phyloP scores from a whole-genome alignment of 2,113 vertebrate species.

The Heliornis fulica region DNA sequence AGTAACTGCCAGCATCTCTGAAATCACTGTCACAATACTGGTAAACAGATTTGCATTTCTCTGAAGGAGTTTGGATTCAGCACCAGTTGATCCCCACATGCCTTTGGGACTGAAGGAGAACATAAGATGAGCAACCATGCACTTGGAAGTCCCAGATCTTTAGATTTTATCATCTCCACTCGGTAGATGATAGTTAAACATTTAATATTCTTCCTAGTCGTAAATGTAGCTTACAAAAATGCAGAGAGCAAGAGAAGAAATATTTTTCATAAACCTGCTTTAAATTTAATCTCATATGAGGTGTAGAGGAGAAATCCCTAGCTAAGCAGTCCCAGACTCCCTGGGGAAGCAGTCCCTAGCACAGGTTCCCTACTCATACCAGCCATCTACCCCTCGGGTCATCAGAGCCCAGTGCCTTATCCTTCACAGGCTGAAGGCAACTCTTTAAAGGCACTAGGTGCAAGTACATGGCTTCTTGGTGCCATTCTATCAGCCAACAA shows the following conservation, averaged over 20 bases:
- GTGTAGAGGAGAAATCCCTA: not conserved
- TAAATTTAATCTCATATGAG: not conserved
- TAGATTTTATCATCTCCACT: not conserved
- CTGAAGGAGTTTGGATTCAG: not conserved
- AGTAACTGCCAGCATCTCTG: not conserved
- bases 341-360: not conserved
- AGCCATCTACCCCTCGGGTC: not conserved
- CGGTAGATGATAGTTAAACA: not conserved
- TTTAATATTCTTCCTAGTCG: not conserved
- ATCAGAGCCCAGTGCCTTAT: not conserved
- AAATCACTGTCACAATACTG: not conserved
- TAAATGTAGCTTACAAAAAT: not conserved
- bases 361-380: not conserved
- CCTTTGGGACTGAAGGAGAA: not conserved
- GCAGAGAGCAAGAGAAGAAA: not conserved
- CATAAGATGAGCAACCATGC: accelerated
- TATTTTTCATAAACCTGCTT: not conserved
- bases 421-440: not conserved
- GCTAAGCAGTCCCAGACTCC: not conserved
- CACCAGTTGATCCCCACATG: not conserved
- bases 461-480: not conserved
- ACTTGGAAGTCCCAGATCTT: not conserved
- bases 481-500: not conserved
- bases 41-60: not conserved
- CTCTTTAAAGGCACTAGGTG: not conserved